These are phyloP conservation scores for Pyralis farinalis DNA, from an alignment of 2,888 invertebrate genomes.

Conservation along the genomic window DNA sequence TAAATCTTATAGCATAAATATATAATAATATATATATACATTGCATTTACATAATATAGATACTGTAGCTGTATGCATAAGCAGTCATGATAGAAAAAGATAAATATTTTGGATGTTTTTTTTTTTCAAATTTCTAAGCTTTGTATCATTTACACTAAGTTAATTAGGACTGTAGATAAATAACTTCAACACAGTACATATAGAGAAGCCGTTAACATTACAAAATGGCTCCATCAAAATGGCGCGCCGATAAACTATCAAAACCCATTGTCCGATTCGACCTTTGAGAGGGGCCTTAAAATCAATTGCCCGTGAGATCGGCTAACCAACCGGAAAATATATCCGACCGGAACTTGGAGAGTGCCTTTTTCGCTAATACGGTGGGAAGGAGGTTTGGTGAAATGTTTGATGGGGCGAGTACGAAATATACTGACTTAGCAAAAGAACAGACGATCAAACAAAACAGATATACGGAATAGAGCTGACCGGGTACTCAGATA, in stretches of 20 bases:
- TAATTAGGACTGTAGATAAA: too few species aligned
- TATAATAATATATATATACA: too few species aligned
- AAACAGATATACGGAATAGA: too few species aligned
- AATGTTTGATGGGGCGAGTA: not conserved
- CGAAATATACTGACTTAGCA: not conserved
- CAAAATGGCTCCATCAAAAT: conserved; percentile 46
- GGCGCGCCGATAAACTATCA: conserved; percentile 63
- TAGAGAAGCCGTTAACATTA: conserved; percentile 15
- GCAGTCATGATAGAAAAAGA: too few species aligned
- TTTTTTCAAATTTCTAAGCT: too few species aligned
- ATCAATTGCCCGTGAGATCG: conserved; percentile 79
- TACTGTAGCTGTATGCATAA: too few species aligned
- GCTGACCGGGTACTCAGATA: too few species aligned
- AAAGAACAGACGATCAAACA: too few species aligned
- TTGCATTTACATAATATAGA: too few species aligned
- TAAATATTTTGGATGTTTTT: too few species aligned
- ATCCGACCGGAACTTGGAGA: conserved; percentile 48
- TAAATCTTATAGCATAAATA: too few species aligned
- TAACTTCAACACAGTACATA: conserved; percentile 9
- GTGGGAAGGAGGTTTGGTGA: conserved; percentile 19
- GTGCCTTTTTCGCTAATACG: conserved; percentile 63
- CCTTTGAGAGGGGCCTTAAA: conserved; percentile 42
- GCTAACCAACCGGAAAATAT: conserved; percentile 78
- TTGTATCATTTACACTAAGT: too few species aligned
- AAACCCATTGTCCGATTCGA: conserved; percentile 56